phyloP scores from a whole-genome alignment of 1,140 invertebrate species.

The Lithobius niger region DNA sequence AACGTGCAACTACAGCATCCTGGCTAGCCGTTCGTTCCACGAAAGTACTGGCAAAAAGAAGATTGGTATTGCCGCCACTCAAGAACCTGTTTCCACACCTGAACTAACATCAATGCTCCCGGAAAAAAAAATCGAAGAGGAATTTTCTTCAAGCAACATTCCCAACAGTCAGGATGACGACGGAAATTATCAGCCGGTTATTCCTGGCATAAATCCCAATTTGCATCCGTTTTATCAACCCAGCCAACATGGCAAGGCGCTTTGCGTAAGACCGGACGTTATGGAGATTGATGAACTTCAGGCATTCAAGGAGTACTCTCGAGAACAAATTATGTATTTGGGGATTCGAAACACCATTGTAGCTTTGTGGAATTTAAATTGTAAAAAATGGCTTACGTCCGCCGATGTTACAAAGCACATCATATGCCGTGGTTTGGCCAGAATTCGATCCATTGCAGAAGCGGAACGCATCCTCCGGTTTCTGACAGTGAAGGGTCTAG shows the following conservation, averaged over 20 bases:
- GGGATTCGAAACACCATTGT: constrained; percentile 35
- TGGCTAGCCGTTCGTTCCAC: no score
- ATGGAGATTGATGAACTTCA: constrained; percentile 32
- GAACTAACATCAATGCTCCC: no score
- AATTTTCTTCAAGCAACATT: no score
- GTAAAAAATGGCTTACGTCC: constrained; percentile 33
- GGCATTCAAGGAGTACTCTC: constrained; percentile 29
- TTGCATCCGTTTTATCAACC: constrained; percentile 29
- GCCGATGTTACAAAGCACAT: constrained; percentile 27
- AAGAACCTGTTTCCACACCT: no score
- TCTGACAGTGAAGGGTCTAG: constrained; percentile 29
- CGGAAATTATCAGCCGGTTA: no score
- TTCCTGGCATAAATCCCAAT: constrained; percentile 15
- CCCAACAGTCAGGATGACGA: neutral
- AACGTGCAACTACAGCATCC: no score
- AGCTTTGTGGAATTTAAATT: constrained; percentile 34
- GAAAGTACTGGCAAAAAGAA: neutral
- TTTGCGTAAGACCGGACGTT: constrained; percentile 31
- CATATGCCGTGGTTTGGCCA: constrained; percentile 34
- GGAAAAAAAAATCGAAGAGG: no score
- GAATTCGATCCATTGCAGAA: constrained; percentile 28
- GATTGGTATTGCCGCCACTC: no score
- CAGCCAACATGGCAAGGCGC: constrained; percentile 25
- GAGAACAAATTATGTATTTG: constrained; percentile 32
- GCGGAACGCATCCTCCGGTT: constrained; percentile 29